Conservation (phyloP, 2,888 invertebrate species). For the Heliconius cydno region DNA sequence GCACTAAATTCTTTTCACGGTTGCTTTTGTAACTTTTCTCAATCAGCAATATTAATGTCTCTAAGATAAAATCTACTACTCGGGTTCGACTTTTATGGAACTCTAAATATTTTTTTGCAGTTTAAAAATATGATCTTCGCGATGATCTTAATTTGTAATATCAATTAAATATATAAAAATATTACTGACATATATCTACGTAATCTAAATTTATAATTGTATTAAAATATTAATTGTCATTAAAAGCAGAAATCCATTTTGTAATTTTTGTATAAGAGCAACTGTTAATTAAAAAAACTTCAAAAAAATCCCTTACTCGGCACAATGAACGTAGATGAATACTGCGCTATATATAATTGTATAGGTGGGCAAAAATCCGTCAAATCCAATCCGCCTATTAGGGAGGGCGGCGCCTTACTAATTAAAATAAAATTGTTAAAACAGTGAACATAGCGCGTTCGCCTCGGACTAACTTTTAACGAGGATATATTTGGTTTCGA, state of each 20-base stretch:
- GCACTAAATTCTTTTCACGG: constrained; percentile 55
- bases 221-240: background rate
- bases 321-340: constrained; percentile 49
- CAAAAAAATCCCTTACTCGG: constrained; percentile 41
- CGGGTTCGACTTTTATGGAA: background rate
- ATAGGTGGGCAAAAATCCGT: constrained; percentile 56
- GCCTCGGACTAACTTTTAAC: constrained; percentile 81
- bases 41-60: background rate
- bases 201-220: background rate
- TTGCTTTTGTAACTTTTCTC: constrained; percentile 50
- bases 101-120: background rate
- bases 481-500: constrained; percentile 82
- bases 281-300: constrained; percentile 42
- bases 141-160: background rate
- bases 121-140: background rate
- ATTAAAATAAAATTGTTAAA: constrained; percentile 83
- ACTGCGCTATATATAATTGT: constrained; percentile 47
- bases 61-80: background rate
- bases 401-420: constrained; percentile 70
- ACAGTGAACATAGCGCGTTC: constrained; percentile 66
- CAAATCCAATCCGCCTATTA: constrained; percentile 74
- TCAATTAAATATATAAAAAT: background rate
- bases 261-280: constrained; percentile 27
- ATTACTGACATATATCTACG: background rate
- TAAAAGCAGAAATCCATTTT: background rate